Conservation (phyloP, 2,797 vertebrate species). For the Cyprinella venusta region DNA sequence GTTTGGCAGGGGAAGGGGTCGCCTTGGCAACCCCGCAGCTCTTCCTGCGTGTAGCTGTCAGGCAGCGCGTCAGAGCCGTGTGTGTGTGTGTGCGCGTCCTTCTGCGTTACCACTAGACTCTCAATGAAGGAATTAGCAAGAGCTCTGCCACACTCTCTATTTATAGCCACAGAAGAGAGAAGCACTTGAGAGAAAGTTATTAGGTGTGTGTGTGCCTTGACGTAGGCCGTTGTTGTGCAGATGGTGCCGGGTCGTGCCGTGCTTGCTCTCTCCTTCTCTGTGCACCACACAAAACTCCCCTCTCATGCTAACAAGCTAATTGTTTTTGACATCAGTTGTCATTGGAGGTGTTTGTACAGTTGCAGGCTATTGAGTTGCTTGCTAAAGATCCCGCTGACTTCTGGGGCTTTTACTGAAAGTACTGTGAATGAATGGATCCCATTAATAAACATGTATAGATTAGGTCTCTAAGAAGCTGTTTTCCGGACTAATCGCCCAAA, state of each 20-base stretch:
- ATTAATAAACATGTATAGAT: conserved; percentile 43
- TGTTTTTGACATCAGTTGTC: conserved; percentile 42
- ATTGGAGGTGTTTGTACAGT: conserved; percentile 26
- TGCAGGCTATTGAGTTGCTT: conserved; percentile 7
- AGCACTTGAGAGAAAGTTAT: conserved; percentile 58
- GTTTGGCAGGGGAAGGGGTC: conserved; percentile 50
- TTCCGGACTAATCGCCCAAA: background rate
- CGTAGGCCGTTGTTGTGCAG: conserved; percentile 40
- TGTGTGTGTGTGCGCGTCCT: conserved; percentile 24
- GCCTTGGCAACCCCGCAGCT: conserved; percentile 61
- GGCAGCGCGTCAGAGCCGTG: conserved; percentile 44
- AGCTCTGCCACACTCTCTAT: conserved; percentile 75
- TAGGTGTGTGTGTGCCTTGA: conserved; percentile 50
- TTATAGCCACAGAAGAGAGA: conserved; percentile 72
- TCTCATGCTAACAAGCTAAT: conserved; percentile 34
- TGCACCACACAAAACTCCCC: conserved; percentile 24
- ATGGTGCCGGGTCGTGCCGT: conserved; percentile 26
- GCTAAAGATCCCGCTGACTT: conserved; percentile 29
- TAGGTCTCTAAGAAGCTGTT: conserved; percentile 35
- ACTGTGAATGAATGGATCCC: conserved; percentile 28
- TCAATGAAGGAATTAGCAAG: conserved; percentile 80
- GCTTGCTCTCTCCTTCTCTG: conserved; percentile 27
- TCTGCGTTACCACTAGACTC: conserved; percentile 62
- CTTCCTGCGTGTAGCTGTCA: conserved; percentile 53
- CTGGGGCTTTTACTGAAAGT: conserved; percentile 24